Percentiles rank a stretch among this genome's conserved stretches.
These are phyloP conservation scores for Drosophila anomalata DNA, from an alignment of 2,888 invertebrate genomes.

Conservation along the genomic window DNA sequence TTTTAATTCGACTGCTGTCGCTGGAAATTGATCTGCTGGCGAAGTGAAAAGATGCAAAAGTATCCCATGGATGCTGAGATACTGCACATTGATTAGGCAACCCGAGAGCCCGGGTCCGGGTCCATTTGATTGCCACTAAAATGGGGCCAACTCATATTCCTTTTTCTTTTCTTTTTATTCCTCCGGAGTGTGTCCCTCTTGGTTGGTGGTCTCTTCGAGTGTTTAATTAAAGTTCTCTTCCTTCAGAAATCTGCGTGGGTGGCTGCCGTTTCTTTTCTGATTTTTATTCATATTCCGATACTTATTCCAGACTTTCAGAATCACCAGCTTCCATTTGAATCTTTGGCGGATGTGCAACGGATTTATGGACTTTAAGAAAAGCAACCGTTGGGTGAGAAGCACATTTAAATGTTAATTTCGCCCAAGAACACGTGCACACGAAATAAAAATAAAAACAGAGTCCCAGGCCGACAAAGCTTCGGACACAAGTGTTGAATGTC, in stretches of 20 bases:
- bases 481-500: constrained; percentile 61
- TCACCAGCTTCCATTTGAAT: constrained; percentile 28
- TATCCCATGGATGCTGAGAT: constrained; percentile 40
- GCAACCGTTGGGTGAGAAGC: constrained; percentile 39
- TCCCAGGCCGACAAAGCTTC: constrained; percentile 34
- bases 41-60: constrained; percentile 50
- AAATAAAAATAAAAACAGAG: constrained; percentile 15
- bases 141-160: constrained; percentile 35
- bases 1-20: constrained; percentile 53
- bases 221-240: constrained; percentile 67
- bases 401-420: constrained; percentile 69
- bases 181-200: constrained; percentile 27
- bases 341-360: constrained; percentile 34
- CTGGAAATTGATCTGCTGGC: constrained; percentile 62
- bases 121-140: constrained; percentile 16
- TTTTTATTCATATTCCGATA: constrained; percentile 27
- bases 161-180: constrained; percentile 2
- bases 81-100: constrained; percentile 22
- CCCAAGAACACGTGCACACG: constrained; percentile 38
- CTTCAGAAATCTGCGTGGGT: constrained; percentile 34
- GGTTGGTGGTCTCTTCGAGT: constrained; percentile 60
- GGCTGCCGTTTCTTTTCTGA: constrained; percentile 27
- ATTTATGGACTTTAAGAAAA: constrained; percentile 28
- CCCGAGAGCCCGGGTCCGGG: constrained; percentile 7
- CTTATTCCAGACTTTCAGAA: constrained; percentile 11